Conservation (phyloP, 2,113 vertebrate species). For the Chlamydotis undulata region DNA sequence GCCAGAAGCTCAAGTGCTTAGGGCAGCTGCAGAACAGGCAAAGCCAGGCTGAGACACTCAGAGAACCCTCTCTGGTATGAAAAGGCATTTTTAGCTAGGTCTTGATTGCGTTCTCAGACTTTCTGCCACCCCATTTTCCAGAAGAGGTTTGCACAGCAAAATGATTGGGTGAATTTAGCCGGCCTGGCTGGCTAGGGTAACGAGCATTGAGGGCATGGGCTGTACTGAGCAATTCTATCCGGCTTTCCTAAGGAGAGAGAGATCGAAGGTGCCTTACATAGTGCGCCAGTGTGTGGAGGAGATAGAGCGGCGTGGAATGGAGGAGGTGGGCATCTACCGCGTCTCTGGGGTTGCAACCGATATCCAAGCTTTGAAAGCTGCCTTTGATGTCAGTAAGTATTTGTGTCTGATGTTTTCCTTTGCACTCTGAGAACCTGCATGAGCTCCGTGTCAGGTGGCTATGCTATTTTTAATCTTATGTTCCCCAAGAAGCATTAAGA, state of each 20-base stretch:
- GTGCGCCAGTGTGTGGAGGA: slow-evolving; percentile 97
- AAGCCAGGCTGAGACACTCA: neutral
- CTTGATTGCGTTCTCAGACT: neutral
- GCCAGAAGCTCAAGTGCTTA: neutral
- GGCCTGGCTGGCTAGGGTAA: neutral
- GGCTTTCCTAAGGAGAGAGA: slow-evolving; percentile 82
- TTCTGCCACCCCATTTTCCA: neutral
- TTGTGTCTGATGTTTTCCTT: neutral
- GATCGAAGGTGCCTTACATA: slow-evolving; percentile 97
- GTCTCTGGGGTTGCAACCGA: slow-evolving; percentile 97
- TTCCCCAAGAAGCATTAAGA: neutral
- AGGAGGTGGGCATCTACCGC: slow-evolving; percentile 97
- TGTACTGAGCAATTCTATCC: neutral
- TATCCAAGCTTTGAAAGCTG: slow-evolving; percentile 94
- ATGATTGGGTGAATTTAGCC: neutral
- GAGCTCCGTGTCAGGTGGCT: neutral
- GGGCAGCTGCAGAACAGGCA: neutral
- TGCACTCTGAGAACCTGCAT: neutral
- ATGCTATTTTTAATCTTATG: neutral
- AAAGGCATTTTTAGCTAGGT: neutral
- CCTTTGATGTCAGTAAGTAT: slow-evolving; percentile 96
- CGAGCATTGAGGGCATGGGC: neutral
- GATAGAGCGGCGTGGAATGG: slow-evolving; percentile 95
- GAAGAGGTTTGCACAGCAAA: neutral
- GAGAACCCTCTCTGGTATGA: neutral